phyloP scores from a whole-genome alignment of 2,888 invertebrate species.

The Antheraea assamensis region DNA sequence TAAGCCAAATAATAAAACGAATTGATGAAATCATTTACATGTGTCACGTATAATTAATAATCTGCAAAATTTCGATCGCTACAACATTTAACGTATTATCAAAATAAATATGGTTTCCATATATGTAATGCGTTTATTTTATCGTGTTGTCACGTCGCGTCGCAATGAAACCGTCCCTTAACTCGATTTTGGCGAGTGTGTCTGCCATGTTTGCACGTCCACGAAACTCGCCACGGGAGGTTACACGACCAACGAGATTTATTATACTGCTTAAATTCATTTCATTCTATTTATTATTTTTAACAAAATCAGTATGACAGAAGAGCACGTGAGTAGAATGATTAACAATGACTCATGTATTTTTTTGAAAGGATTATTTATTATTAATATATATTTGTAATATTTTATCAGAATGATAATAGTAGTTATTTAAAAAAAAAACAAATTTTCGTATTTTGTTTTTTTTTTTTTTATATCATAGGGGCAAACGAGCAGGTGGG shows the following conservation, averaged over 20 bases:
- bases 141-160: conserved; percentile 22
- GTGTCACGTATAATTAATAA: neutral
- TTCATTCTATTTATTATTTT: conserved; percentile 17
- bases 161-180: conserved; percentile 47
- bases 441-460: too few species aligned
- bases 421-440: neutral
- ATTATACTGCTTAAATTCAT: conserved; percentile 39
- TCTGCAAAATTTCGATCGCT: neutral
- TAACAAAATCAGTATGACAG: conserved; percentile 20
- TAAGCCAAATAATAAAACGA: too few species aligned
- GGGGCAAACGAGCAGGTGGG: too few species aligned
- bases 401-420: neutral
- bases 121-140: neutral
- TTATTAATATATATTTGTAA: neutral
- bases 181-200: conserved; percentile 57
- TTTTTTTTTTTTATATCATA: too few species aligned
- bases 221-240: conserved; percentile 63
- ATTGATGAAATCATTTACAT: neutral
- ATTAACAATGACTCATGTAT: neutral
- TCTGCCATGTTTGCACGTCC: conserved; percentile 67
- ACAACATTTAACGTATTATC: neutral
- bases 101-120: neutral
- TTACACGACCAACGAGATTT: conserved; percentile 55
- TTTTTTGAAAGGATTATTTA: neutral
- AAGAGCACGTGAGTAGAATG: conserved; percentile 3